Base-by-base conservation (phyloP, 53 echinoderm and acorn worm genomes). In the Mesocentrotus franciscanus region DNA sequence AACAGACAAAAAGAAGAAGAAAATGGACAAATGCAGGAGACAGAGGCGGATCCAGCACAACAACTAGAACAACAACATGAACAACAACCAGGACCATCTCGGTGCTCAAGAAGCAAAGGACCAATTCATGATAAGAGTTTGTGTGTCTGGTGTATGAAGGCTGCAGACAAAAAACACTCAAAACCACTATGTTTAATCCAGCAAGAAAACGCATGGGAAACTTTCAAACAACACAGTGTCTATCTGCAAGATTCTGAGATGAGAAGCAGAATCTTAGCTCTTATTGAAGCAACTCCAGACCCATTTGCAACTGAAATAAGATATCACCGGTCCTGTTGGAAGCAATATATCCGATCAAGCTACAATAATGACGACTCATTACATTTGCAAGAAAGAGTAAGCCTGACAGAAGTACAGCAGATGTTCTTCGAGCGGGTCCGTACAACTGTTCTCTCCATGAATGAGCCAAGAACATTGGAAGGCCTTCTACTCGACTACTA, bases 101-200 rank as follows among this genome's bases (percentile, higher is more conserved):
- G 78, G 13, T n/a, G 78, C 33, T 78, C 78, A 33, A n/a, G 78
- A 78, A 78, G 78, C 78, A 78, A 78, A 20, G 78, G 78, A 9
- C 78, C 33, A 29, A n/a, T 78, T 78, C 78, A 78, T 33, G 78
- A 78, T 33, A 78, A 78, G 78, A 78, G 13, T 78, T 78, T 78
- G 78, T 78, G 78, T 78, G 78, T 78, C 9, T 78, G 78, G 78
- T 78, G 78, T 78, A 78, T 78, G 78, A 78, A 78, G 33, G 27
- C 78, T 29, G 33, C n/a, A 9, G 78, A 78, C 78, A 78, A 29
- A 29, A 78, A 78, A 78, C 78, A 78, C 13, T 78, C 33, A n/a
- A 78, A 78, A 9, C 78, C 78, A 78, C 33, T 78, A 78, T 78
- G 78, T 78, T 29, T 78, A 10, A 78, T 78, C 33, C 78, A 78